These are phyloP conservation scores for Limenitis camilla DNA, from an alignment of 2,888 invertebrate genomes.

Conservation along the genomic window DNA sequence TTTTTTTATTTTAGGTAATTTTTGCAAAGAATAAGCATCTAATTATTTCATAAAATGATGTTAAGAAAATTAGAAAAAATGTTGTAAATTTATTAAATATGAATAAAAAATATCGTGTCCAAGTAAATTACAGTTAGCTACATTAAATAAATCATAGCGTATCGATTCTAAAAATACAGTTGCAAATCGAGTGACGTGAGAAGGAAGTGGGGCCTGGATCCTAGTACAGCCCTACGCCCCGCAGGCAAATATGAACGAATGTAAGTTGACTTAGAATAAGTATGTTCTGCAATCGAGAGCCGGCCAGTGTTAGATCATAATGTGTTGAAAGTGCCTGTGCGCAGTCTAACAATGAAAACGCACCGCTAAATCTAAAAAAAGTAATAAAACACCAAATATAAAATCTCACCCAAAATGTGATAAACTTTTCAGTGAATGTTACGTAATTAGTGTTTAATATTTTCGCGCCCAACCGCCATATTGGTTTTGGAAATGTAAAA, in stretches of 20 bases:
- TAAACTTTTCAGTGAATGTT: not conserved
- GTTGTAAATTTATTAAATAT: not conserved
- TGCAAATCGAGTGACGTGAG: constrained; percentile 13
- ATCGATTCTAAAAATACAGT: constrained; percentile 18
- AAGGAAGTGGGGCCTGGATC: constrained; percentile 38
- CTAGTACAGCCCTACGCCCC: constrained; percentile 67
- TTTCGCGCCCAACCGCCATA: constrained; percentile 33
- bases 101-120: not conserved
- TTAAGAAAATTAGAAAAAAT: too few relatives aligned
- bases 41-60: too few relatives aligned
- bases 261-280: constrained; percentile 76
- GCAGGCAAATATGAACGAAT: constrained; percentile 76
- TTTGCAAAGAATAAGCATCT: too few relatives aligned
- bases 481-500: constrained; percentile 24
- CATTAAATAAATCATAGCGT: constrained; percentile 4
- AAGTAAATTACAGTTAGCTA: constrained; percentile 5
- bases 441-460: constrained; percentile 31
- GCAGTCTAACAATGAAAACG: constrained; percentile 63
- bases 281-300: constrained; percentile 73
- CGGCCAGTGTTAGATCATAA: constrained; percentile 75
- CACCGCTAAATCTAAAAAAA: constrained; percentile 30
- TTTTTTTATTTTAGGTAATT: too few relatives aligned
- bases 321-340: constrained; percentile 73
- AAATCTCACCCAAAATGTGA: not conserved
- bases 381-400: not conserved